Base-by-base conservation (phyloP, 1,140 invertebrate species). In the Lysiphlebus fabarum region DNA sequence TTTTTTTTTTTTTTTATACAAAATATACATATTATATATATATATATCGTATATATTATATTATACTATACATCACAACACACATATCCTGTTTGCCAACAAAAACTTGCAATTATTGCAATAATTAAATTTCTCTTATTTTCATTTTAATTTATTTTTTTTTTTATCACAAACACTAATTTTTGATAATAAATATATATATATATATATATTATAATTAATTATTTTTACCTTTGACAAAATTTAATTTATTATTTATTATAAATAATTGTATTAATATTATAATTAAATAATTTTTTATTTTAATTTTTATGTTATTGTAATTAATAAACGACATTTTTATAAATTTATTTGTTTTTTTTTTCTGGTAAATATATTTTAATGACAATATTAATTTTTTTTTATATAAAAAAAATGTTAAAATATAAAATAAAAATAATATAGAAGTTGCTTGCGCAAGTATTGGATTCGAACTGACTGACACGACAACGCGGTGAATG, bases 261-360 rank as follows among this genome's bases (percentile, higher is more conserved):
- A 45, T 8, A 4, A 14, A 45, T 12, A 45, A 12, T 7, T 45
- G 2, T 6, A 45, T 45, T 0, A 12, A 45, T 45, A 12, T 14
- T 8, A 45, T 45, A 45, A 45, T 45, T 14, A 45, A 14, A 12
- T 4, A 26, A 26, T 26, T 26, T 26, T 26, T 26, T 45, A 12
- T 43, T 43, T n/a, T 8, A 43, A 43, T 43, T 6, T 11, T 43
- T 26, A 26, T 26, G 26, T 14, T 5, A 64, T 40, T 47, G 14
- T 41, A n/a, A n/a, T n/a, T n/a, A n/a, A n/a, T n/a, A 50, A 62
- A 59, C 63, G 63, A 66, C 69, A 70, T 70, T 45, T 68, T 63
- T 43, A 51, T 40, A 40, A 54, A 34, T 43, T 12, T 33, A 0
- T 9, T 26, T 10, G 33, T 48, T 26, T 26, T 14, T 10, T 11